phyloP scores from a whole-genome alignment of 2,797 vertebrate genomes.

The Dromococcyx pavoninus region DNA sequence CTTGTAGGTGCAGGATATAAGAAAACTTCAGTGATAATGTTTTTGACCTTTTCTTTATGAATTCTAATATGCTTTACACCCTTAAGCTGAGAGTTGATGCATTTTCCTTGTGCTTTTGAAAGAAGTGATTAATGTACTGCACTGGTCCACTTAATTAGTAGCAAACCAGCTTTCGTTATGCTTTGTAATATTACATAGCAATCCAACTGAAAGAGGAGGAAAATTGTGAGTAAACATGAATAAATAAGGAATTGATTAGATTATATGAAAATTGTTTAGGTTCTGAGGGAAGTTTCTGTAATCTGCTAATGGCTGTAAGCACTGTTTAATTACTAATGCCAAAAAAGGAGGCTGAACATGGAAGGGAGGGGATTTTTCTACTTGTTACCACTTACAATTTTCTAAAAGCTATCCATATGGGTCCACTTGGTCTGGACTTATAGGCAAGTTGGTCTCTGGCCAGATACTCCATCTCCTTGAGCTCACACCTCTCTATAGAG shows the following conservation, averaged over 20 bases:
- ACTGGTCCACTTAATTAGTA: slow-evolving; percentile 22
- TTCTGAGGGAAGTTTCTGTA: slow-evolving; percentile 50
- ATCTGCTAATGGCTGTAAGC: slow-evolving; percentile 44
- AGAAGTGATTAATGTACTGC: background rate
- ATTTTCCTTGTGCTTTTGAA: background rate
- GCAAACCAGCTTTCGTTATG: slow-evolving; percentile 20
- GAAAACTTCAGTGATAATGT: background rate
- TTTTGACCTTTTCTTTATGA: background rate
- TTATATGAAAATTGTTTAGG: slow-evolving; percentile 51
- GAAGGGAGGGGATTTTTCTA: slow-evolving; percentile 33
- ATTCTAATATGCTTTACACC: background rate
- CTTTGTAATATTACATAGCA: slow-evolving; percentile 19
- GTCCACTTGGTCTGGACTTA: slow-evolving; percentile 70
- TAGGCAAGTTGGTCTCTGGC: slow-evolving; percentile 68
- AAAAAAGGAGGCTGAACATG: slow-evolving; percentile 32
- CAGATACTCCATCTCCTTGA: slow-evolving; percentile 76
- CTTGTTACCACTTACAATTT: slow-evolving; percentile 59
- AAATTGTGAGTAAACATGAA: slow-evolving; percentile 31
- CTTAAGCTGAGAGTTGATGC: background rate
- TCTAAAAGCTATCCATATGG: slow-evolving; percentile 66
- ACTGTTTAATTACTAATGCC: slow-evolving; percentile 52
- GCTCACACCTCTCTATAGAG: slow-evolving; percentile 69
- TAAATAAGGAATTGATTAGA: slow-evolving; percentile 54
- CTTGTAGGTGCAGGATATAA: background rate
- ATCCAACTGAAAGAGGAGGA: slow-evolving; percentile 7